Percentiles rank a stretch among this genome's conserved stretches.
These are phyloP conservation scores for Tetranychus piercei DNA, from an alignment of 2,888 invertebrate genomes.

Conservation along the genomic window DNA sequence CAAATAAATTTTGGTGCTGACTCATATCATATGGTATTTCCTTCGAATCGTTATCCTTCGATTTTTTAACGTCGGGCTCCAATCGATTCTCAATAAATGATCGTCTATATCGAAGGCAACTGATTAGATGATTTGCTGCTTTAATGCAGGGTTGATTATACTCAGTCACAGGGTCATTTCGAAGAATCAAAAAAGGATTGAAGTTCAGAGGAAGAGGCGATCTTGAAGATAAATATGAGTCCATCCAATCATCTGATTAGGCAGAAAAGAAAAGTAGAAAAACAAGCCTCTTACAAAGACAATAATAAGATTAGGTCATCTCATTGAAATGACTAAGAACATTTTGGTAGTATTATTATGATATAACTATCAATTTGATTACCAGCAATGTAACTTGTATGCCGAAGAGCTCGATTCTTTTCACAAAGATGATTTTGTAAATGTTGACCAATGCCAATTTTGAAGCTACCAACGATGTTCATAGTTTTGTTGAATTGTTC, in stretches of 20 bases:
- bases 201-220: constrained; percentile 74
- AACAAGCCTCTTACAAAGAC: constrained; percentile 11
- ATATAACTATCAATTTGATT: background rate
- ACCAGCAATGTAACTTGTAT: constrained; percentile 74
- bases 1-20: constrained; percentile 73
- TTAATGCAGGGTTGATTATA: constrained; percentile 62
- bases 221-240: constrained; percentile 74
- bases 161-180: constrained; percentile 49
- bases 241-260: constrained; percentile 62
- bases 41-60: constrained; percentile 48
- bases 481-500: constrained; percentile 46
- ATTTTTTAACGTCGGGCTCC: constrained; percentile 78
- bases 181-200: constrained; percentile 71
- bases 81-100: constrained; percentile 55
- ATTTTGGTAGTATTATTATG: background rate
- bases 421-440: constrained; percentile 49
- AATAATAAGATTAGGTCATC: background rate
- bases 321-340: too few species aligned
- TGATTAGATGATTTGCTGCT: constrained; percentile 57
- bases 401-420: constrained; percentile 44
- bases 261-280: background rate
- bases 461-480: constrained; percentile 47
- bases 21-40: constrained; percentile 96
- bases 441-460: constrained; percentile 35
- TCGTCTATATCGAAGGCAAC: constrained; percentile 48